phyloP scores from a whole-genome alignment of 2,888 invertebrate genomes.

The Watsonalla binaria region DNA sequence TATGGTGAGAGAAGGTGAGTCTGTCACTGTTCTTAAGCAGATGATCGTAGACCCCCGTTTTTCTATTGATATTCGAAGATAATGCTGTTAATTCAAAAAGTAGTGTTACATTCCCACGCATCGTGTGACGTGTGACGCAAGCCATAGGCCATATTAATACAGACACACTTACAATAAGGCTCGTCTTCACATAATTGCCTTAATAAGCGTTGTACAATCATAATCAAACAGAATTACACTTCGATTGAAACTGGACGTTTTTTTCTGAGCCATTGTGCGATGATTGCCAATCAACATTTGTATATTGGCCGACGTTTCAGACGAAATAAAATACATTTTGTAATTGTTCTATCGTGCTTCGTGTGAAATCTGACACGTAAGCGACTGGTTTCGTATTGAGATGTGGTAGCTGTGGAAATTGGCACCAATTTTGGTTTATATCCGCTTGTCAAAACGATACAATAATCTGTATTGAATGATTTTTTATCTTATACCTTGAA shows the following conservation, averaged over 20 bases:
- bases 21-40: too few relatives aligned
- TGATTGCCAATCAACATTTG: conserved; percentile 55
- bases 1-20: too few relatives aligned
- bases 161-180: conserved; percentile 58
- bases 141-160: conserved; percentile 43
- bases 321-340: conserved; percentile 38
- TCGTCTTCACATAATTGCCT: conserved; percentile 61
- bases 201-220: conserved; percentile 63
- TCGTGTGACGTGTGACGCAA: conserved; percentile 46
- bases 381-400: conserved; percentile 4
- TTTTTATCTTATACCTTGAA: too few relatives aligned
- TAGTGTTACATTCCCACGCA: conserved; percentile 23
- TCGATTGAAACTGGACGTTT: conserved; percentile 50
- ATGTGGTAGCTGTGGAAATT: background rate
- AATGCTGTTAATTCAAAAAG: conserved; percentile 1
- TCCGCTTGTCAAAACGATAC: background rate
- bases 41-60: background rate
- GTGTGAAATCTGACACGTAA: conserved; percentile 31
- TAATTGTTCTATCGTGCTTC: conserved; percentile 47
- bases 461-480: too few relatives aligned
- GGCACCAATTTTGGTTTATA: background rate
- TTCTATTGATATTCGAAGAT: background rate
- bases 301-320: conserved; percentile 33
- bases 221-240: conserved; percentile 67
- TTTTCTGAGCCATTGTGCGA: conserved; percentile 44